Percentiles rank a stretch among this genome's conserved stretches.
These are phyloP conservation scores for Andrena dorsata DNA, from an alignment of 2,888 invertebrate genomes.

Conservation along the genomic window DNA sequence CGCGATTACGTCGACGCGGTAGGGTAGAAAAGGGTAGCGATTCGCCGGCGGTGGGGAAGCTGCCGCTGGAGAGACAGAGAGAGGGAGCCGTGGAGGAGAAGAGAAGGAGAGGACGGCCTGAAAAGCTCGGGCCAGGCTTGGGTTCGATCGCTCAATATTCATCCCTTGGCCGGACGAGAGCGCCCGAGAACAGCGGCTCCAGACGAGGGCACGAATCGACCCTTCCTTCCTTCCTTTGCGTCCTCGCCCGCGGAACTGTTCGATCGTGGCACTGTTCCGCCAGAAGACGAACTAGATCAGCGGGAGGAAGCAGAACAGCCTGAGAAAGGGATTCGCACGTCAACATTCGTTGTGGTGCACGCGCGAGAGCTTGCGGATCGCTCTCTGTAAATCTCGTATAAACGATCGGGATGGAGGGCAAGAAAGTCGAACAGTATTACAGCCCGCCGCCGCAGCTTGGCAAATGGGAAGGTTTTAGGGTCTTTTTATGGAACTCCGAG, in stretches of 20 bases:
- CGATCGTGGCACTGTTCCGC: conserved; percentile 75
- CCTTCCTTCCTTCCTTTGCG: conserved; percentile 79
- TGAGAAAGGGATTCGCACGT: conserved; percentile 29
- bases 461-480: conserved; percentile 93
- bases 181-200: conserved; percentile 72
- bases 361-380: conserved; percentile 31
- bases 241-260: conserved; percentile 80
- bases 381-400: conserved; percentile 21
- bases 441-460: conserved; percentile 92
- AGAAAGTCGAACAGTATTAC: conserved; percentile 93
- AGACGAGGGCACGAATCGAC: conserved; percentile 76
- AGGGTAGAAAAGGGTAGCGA: conserved; percentile 58
- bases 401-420: conserved; percentile 89
- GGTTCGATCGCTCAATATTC: conserved; percentile 84
- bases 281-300: conserved; percentile 57
- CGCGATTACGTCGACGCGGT: conserved; percentile 65
- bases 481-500: conserved; percentile 96
- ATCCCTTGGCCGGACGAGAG: conserved; percentile 81
- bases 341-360: conserved; percentile 36
- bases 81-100: conserved; percentile 18
- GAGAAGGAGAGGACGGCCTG: conserved; percentile 66
- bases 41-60: conserved; percentile 32
- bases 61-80: conserved; percentile 20
- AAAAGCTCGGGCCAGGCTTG: conserved; percentile 75
- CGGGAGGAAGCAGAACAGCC: conserved; percentile 33